Percentiles rank a stretch among this genome's conserved stretches.
Evolutionary conservation across 2,888 invertebrate genomes (phyloP).

Genomic region (Hanleya hanleyi): DNA sequence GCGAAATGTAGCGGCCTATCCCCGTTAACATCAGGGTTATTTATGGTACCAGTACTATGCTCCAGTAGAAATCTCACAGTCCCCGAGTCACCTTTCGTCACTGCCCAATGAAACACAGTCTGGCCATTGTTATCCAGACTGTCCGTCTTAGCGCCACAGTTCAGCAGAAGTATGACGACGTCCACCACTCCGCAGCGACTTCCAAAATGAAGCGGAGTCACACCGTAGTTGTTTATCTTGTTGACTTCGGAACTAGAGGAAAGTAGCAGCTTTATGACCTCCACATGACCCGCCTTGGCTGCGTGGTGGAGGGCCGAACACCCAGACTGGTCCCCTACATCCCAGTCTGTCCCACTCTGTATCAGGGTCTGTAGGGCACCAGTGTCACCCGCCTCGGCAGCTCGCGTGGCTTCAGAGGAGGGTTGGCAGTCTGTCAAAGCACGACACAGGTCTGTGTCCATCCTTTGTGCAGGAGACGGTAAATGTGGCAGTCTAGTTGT

Average conservation of each 20-base stretch:
- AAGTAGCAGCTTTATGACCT: background rate
- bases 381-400: too few species aligned
- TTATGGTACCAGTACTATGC: too few species aligned
- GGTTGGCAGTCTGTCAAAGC: too few species aligned
- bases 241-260: background rate
- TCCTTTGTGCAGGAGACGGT: too few species aligned
- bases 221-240: background rate
- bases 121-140: too few species aligned
- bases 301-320: background rate
- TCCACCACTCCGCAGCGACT: background rate
- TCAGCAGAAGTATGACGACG: background rate
- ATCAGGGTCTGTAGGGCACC: too few species aligned
- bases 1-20: background rate
- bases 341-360: too few species aligned
- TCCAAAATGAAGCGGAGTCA: background rate
- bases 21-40: background rate
- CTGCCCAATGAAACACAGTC: background rate
- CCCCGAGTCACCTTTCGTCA: background rate
- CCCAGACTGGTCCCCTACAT: too few species aligned
- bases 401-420: too few species aligned
- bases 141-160: too few species aligned
- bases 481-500: too few species aligned
- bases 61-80: background rate
- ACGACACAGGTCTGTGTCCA: too few species aligned
- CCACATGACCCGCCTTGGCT: background rate